Base-by-base conservation (phyloP, 2,888 invertebrate genomes). In the Phrixothrix hirtus region DNA sequence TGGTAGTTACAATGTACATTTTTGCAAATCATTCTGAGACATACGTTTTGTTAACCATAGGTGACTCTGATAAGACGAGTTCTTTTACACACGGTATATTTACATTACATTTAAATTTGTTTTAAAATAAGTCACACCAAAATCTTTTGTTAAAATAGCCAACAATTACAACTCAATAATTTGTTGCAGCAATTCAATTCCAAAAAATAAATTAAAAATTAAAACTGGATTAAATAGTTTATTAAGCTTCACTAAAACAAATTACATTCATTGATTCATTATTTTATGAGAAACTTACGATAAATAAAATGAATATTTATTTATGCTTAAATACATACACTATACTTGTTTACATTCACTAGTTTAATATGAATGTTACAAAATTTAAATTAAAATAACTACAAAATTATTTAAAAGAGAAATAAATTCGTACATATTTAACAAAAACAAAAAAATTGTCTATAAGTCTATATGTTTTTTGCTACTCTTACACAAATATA, bases 401-500 rank as follows among this genome's bases (percentile, higher is more conserved):
- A 10, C 26, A 34, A 35, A 27, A 21, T 2, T 35, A 15, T 27
- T n/a, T n/a, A n/a, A n/a, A n/a, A n/a, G n/a, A n/a, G n/a, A 47
- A 29, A 46, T 41, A 55, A 45, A 55, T 48, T 36, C 43, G 27
- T 17, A 51, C 45, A 55, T 48, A 39, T 55, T 31, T 44, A 17
- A 45, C 45, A 42, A 55, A 55, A 54, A 48, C 51, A 48, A 55
- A 46, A 38, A 36, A 52, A 58, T 55, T 47, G 49, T 52, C 55
- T 50, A 38, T 60, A 58, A 42, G 36, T n/a, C n/a, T n/a, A n/a
- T n/a, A 32, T 48, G 42, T 52, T 36, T 42, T 51, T 31, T 34
- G 32, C 55, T 55, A 55, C 29, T 51, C 41, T 55, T 61, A 63
- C 57, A 61, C 58, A 61, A 59, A 62, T 59, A 57, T 58, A 62